phyloP scores from a whole-genome alignment of 2,797 vertebrate species.

The Chiroxiphia lanceolata region DNA sequence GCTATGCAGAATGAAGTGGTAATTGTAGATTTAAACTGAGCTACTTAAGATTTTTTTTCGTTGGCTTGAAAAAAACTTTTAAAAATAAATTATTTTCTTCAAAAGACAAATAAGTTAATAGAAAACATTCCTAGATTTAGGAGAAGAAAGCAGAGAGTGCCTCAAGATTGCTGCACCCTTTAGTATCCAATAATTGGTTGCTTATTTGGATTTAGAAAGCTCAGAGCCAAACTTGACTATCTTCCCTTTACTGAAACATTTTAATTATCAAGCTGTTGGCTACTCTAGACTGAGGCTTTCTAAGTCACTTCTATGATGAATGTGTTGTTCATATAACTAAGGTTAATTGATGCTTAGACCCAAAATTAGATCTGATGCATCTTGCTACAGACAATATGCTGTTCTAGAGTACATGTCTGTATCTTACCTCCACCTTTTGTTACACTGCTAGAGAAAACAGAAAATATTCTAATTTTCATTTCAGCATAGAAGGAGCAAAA shows the following conservation, averaged over 20 bases:
- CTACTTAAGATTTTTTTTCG: not conserved
- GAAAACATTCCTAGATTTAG: not conserved
- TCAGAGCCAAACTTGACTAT: not conserved
- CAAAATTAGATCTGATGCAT: not conserved
- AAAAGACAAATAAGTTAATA: not conserved
- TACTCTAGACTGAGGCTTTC: not conserved
- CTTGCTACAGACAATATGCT: not conserved
- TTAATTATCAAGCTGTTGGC: not conserved
- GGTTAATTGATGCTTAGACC: not conserved
- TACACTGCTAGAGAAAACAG: not conserved
- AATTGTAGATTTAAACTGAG: not conserved
- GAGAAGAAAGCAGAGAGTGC: not conserved
- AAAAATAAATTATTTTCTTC: not conserved
- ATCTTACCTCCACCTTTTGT: not conserved
- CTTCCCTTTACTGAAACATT: not conserved
- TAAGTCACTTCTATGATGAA: not conserved
- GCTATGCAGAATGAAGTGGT: not conserved
- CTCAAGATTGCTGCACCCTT: not conserved
- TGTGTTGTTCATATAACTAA: not conserved
- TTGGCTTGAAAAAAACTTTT: not conserved
- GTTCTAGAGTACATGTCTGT: not conserved
- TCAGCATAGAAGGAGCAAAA: not conserved
- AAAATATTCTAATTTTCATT: not conserved
- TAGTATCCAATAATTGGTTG: not conserved
- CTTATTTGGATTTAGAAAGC: not conserved